Conservation (phyloP, 2,113 vertebrate species). For the Sarotherodon lohbergeri region DNA sequence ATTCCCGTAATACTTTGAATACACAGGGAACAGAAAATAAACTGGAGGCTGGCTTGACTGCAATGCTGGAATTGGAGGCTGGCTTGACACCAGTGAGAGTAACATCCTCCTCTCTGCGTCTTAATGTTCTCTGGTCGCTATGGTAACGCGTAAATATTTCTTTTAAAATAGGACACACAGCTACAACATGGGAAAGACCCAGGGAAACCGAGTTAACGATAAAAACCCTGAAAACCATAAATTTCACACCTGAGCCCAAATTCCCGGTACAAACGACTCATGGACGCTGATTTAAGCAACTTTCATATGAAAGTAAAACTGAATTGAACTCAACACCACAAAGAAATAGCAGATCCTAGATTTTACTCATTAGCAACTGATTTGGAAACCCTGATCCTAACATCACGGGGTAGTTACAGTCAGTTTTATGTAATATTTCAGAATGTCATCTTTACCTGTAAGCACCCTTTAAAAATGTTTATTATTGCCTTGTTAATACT, state of each 20-base stretch:
- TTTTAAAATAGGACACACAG: background rate
- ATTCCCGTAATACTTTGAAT: no score
- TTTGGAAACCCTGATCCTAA: background rate
- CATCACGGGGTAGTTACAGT: background rate
- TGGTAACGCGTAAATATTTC: background rate
- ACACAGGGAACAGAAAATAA: no score
- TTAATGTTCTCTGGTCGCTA: background rate
- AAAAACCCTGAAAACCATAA: background rate
- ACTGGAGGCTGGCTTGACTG: no score
- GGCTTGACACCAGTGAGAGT: background rate
- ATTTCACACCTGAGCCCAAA: background rate
- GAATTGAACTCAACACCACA: background rate
- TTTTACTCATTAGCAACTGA: background rate
- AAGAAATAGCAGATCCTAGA: background rate
- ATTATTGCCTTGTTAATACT: background rate
- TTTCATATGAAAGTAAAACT: background rate
- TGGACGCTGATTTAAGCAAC: fast-evolving
- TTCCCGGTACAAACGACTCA: background rate
- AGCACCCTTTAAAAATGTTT: background rate
- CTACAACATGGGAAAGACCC: background rate
- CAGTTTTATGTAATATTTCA: background rate
- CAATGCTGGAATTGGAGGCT: no score
- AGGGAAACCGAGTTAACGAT: background rate
- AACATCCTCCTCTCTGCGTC: background rate
- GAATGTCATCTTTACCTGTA: background rate